These are phyloP conservation scores for Dendrocincla tyrannina DNA, from an alignment of 2,797 vertebrate species.

Conservation along the genomic window DNA sequence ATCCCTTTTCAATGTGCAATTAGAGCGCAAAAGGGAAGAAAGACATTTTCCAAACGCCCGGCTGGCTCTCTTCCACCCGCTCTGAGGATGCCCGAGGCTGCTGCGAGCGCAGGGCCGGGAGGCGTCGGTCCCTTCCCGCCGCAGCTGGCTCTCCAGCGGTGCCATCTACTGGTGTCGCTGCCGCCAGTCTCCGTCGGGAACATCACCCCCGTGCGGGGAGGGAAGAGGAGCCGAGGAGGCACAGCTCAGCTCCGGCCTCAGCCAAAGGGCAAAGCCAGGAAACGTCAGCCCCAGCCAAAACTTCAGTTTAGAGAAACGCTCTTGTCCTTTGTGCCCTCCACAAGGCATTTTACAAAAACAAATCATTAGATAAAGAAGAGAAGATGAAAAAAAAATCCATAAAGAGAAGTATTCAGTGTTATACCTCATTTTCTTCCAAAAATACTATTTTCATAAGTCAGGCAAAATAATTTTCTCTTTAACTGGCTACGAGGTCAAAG, in stretches of 20 bases:
- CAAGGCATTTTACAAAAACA: background rate
- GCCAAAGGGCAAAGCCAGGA: no score
- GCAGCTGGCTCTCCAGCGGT: slow-evolving; percentile 23
- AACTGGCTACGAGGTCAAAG: background rate
- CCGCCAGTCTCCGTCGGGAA: background rate
- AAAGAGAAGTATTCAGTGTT: background rate
- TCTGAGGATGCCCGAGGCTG: background rate
- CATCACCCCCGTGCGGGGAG: background rate
- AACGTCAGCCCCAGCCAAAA: background rate
- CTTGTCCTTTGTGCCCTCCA: background rate
- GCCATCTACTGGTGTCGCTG: slow-evolving; percentile 71
- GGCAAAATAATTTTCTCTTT: background rate
- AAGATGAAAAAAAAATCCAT: background rate
- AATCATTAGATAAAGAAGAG: background rate
- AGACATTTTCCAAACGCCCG: fast-evolving
- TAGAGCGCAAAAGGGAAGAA: background rate
- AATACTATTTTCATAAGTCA: fast-evolving
- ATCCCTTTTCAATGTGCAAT: background rate
- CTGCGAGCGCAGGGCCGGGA: background rate
- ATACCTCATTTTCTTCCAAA: background rate
- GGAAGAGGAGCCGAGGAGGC: background rate
- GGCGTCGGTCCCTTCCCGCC: background rate
- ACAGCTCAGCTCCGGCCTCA: background rate
- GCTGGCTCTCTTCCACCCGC: no score
- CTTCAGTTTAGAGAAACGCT: background rate